These are phyloP conservation scores for Drosophila paulistorum DNA, from an alignment of 1,140 invertebrate species.

Conservation along the genomic window DNA sequence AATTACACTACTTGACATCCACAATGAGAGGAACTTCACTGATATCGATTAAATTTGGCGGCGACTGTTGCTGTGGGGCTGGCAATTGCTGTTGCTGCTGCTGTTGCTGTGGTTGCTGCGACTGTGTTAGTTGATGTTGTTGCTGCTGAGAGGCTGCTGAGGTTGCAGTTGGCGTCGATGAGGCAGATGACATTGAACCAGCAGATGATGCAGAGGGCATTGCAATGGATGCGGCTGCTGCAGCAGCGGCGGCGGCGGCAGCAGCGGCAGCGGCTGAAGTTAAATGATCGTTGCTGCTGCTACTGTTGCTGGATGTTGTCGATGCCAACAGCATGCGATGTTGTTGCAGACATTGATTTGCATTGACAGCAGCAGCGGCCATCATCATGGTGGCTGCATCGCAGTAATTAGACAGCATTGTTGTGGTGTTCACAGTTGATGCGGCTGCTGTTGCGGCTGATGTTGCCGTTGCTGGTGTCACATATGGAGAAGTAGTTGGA, in stretches of 20 bases:
- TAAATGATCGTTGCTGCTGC: constrained; percentile 41
- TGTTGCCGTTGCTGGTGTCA: constrained; percentile 52
- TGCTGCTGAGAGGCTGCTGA: constrained; percentile 27
- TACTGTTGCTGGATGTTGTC: constrained; percentile 32
- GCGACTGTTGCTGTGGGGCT: constrained; percentile 63
- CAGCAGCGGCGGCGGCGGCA: constrained; percentile 26
- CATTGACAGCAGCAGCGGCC: constrained; percentile 81
- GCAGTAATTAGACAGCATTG: constrained; percentile 82
- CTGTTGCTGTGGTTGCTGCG: constrained; percentile 38
- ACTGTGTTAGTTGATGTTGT: constrained; percentile 38
- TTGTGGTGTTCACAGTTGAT: constrained; percentile 68
- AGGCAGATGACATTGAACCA: constrained; percentile 70
- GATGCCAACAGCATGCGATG: constrained; percentile 70
- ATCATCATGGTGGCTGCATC: constrained; percentile 82
- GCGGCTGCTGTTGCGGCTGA: constrained; percentile 35
- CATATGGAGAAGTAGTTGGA: constrained; percentile 52
- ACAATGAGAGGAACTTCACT: constrained; percentile 83
- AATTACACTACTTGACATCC: constrained; percentile 83
- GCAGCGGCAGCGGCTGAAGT: constrained; percentile 35
- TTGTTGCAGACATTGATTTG: constrained; percentile 82
- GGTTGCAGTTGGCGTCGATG: constrained; percentile 66
- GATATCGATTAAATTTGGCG: constrained; percentile 83
- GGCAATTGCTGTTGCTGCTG: constrained; percentile 28
- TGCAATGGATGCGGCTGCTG: constrained; percentile 38
- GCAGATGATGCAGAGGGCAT: constrained; percentile 52